Percentiles rank a stretch among this genome's conserved stretches.
Evolutionary conservation across 2,113 vertebrate genomes (phyloP).

Genomic region (Istiophorus platypterus): DNA sequence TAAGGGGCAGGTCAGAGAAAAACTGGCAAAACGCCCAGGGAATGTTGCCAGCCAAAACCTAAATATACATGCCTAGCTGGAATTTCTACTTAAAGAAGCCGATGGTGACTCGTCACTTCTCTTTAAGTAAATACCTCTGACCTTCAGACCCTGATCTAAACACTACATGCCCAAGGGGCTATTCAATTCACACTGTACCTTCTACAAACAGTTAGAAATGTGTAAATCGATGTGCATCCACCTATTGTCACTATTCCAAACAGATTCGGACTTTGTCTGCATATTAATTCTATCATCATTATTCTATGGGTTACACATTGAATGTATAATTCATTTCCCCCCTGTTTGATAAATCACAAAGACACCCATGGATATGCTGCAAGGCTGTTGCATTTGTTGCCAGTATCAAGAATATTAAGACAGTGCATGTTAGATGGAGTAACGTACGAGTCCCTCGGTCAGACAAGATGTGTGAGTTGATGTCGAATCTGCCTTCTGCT

Average conservation of each 20-base stretch:
- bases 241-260: neutral
- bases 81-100: neutral
- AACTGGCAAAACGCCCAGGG: constrained; percentile 18
- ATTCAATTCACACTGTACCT: neutral
- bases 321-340: neutral
- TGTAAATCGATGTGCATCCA: neutral
- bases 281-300: neutral
- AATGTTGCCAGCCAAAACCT: neutral
- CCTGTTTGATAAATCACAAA: neutral
- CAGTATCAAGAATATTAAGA: neutral
- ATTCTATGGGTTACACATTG: neutral
- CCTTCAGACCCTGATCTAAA: neutral
- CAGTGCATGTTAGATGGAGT: neutral
- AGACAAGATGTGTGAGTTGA: neutral
- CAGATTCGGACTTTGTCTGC: neutral
- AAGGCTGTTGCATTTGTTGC: neutral
- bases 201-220: neutral
- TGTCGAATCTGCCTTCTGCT: neutral
- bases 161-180: too few species aligned
- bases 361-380: neutral
- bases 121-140: neutral
- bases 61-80: neutral
- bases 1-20: neutral
- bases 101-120: neutral
- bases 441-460: neutral